phyloP scores from a whole-genome alignment of 2,888 invertebrate species.

The Acrobasis repandana region DNA sequence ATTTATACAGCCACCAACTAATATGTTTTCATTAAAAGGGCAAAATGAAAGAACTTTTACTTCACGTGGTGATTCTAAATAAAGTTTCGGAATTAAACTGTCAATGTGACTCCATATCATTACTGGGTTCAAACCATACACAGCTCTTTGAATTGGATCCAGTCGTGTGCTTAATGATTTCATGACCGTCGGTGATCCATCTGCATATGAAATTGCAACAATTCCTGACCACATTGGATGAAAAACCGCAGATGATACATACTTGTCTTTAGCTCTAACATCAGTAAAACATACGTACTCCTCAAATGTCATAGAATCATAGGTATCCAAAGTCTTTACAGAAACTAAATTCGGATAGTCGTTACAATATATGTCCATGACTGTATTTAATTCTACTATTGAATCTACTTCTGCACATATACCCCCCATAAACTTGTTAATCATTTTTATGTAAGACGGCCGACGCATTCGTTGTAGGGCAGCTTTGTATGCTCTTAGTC shows the following conservation, averaged over 20 bases:
- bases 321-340: conserved; percentile 53
- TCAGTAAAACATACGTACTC: conserved; percentile 86
- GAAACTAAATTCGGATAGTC: conserved; percentile 82
- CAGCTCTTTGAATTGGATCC: conserved; percentile 80
- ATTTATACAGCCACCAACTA: conserved; percentile 88
- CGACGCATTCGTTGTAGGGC: conserved; percentile 62
- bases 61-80: conserved; percentile 86
- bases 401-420: conserved; percentile 58
- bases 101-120: conserved; percentile 90
- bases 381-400: conserved; percentile 70
- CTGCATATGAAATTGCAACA: conserved; percentile 86
- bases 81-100: conserved; percentile 86
- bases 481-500: conserved; percentile 53
- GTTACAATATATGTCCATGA: conserved; percentile 84
- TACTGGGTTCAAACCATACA: conserved; percentile 85
- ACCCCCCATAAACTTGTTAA: conserved; percentile 55
- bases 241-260: conserved; percentile 86
- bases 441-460: conserved; percentile 61
- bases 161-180: conserved; percentile 61
- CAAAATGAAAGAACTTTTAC: conserved; percentile 86
- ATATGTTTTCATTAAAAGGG: conserved; percentile 85
- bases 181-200: conserved; percentile 77
- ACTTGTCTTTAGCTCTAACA: conserved; percentile 85
- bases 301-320: conserved; percentile 65
- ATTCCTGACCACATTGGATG: conserved; percentile 88